Evolutionary conservation across 2,797 vertebrate genomes (phyloP).

Genomic region (Lagocephalus sceleratus): DNA sequence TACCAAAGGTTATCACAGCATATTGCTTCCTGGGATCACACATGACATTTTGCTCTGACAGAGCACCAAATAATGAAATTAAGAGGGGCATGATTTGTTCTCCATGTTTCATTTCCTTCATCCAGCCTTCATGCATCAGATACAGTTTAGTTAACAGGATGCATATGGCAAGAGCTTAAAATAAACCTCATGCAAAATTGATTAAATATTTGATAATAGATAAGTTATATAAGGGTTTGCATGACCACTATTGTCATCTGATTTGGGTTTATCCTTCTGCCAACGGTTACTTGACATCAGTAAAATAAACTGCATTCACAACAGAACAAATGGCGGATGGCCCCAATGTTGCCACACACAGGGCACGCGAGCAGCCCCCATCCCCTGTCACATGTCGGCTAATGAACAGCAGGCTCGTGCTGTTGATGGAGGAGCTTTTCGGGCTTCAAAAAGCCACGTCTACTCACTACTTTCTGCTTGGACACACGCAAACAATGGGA

Average conservation of each 20-base stretch:
- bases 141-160: conserved; percentile 19
- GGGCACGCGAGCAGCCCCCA: conserved; percentile 54
- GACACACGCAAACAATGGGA: conserved; percentile 71
- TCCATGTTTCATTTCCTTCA: conserved; percentile 23
- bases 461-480: conserved; percentile 71
- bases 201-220: not conserved
- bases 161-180: conserved; percentile 25
- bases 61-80: conserved; percentile 20
- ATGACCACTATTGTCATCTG: conserved; percentile 5
- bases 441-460: conserved; percentile 54
- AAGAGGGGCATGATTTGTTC: conserved; percentile 19
- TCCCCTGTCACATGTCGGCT: conserved; percentile 48
- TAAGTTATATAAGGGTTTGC: not conserved
- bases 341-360: conserved; percentile 36
- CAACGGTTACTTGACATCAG: conserved; percentile 40
- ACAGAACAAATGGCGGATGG: conserved; percentile 23
- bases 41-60: conserved; percentile 36
- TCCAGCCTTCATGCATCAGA: conserved; percentile 31
- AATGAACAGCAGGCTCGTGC: conserved; percentile 68
- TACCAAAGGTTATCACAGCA: conserved; percentile 25
- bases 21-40: conserved; percentile 17
- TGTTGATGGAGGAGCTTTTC: conserved; percentile 48
- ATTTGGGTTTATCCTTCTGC: conserved; percentile 4
- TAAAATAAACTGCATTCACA: conserved; percentile 11
- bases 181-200: not conserved